Conservation (phyloP, 2,888 invertebrate species). For the Leptothorax acervorum region DNA sequence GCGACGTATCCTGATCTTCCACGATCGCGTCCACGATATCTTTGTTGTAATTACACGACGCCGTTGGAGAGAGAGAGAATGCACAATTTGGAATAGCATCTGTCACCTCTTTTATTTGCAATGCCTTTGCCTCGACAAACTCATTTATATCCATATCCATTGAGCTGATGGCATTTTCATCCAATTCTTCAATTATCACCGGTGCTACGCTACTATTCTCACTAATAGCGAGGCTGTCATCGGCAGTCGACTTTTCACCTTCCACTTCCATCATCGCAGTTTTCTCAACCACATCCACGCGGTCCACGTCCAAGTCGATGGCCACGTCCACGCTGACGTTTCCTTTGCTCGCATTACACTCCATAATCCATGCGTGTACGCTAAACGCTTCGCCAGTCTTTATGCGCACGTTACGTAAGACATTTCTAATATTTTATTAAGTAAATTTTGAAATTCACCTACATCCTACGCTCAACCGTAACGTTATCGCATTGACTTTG, state of each 20-base stretch:
- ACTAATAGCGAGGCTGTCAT: slow-evolving; percentile 24
- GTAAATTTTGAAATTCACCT: background rate
- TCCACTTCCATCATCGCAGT: slow-evolving; percentile 2
- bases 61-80: background rate
- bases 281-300: too few species aligned
- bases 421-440: background rate
- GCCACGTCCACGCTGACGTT: background rate
- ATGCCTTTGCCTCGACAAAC: slow-evolving; percentile 82
- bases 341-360: background rate
- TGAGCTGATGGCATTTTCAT: slow-evolving; percentile 75
- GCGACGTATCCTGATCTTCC: slow-evolving; percentile 70
- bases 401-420: too few species aligned
- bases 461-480: too few species aligned
- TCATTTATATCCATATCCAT: slow-evolving; percentile 80
- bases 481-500: background rate
- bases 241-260: background rate
- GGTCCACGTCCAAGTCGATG: too few species aligned
- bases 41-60: slow-evolving; percentile 21
- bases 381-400: too few species aligned
- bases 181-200: slow-evolving; percentile 81
- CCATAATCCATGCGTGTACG: background rate
- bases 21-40: slow-evolving; percentile 63
- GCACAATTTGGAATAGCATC: slow-evolving; percentile 56
- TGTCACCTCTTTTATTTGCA: slow-evolving; percentile 78
- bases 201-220: slow-evolving; percentile 52